Conservation (phyloP, 2,113 vertebrate species). For the Oryzias curvinotus region DNA sequence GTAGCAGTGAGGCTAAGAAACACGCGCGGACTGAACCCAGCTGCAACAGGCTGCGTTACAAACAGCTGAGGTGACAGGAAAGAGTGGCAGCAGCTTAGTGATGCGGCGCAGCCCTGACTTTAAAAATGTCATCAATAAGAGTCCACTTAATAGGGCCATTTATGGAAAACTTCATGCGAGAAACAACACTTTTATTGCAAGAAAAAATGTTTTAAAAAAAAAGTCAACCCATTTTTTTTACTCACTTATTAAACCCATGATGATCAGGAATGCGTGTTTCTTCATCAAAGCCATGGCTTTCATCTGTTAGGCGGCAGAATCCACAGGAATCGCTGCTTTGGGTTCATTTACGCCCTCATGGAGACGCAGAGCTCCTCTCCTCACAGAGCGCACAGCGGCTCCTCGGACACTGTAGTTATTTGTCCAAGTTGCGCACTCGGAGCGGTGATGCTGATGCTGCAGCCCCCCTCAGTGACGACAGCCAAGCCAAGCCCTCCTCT, state of each 20-base stretch:
- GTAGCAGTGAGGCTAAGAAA: neutral
- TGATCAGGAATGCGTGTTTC: constrained; percentile 40
- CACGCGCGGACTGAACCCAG: neutral
- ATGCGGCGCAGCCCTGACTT: neutral
- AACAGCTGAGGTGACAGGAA: neutral
- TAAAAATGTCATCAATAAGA: neutral
- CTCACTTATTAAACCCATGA: constrained; percentile 71
- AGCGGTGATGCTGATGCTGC: constrained; percentile 71
- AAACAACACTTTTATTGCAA: neutral
- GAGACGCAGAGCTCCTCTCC: neutral
- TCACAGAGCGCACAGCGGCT: constrained; percentile 14
- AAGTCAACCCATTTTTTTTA: constrained; percentile 9
- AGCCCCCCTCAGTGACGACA: constrained; percentile 57
- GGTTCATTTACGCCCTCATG: constrained; percentile 51
- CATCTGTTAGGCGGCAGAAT: constrained; percentile 29
- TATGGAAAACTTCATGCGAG: neutral
- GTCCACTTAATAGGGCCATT: neutral
- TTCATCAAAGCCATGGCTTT: constrained; percentile 72
- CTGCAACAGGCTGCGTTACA: constrained; percentile 14
- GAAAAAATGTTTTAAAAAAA: neutral
- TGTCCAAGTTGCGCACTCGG: constrained; percentile 63
- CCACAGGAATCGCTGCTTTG: constrained; percentile 25
- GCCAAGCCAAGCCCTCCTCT: neutral
- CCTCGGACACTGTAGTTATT: constrained; percentile 38
- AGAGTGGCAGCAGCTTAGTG: neutral